Conservation (phyloP, 2,797 vertebrate genomes). For the Echiichthys vipera region DNA sequence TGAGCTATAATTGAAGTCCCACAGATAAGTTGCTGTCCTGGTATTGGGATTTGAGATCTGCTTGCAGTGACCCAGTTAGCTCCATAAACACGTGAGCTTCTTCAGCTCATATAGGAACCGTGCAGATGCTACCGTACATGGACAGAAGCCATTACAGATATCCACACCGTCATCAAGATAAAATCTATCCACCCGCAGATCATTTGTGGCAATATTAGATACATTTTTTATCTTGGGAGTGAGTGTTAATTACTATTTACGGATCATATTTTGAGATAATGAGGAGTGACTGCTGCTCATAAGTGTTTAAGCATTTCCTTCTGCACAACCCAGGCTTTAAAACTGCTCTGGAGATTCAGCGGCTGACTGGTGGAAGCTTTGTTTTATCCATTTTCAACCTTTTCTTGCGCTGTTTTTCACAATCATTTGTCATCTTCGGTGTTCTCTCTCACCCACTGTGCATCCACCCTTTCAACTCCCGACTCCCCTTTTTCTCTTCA, state of each 20-base stretch:
- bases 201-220: conserved; percentile 37
- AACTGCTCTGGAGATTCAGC: conserved; percentile 27
- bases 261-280: conserved; percentile 66
- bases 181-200: conserved; percentile 41
- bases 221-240: conserved; percentile 35
- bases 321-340: conserved; percentile 8
- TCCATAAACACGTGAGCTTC: conserved; percentile 51
- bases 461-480: neutral
- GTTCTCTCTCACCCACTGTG: neutral
- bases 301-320: conserved; percentile 19
- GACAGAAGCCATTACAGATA: conserved; percentile 44
- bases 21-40: conserved; percentile 55
- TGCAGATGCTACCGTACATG: conserved; percentile 15
- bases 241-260: conserved; percentile 64
- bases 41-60: conserved; percentile 55
- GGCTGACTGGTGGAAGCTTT: conserved; percentile 15
- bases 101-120: conserved; percentile 33
- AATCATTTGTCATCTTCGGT: conserved; percentile 19
- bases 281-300: conserved; percentile 35
- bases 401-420: conserved; percentile 25
- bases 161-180: conserved; percentile 32
- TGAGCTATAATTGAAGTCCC: conserved; percentile 56
- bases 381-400: conserved; percentile 16
- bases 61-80: conserved; percentile 73
- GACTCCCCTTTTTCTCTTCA: conserved; percentile 27